Percentiles rank a stretch among this genome's conserved stretches.
These are phyloP conservation scores for Eupithecia vulgata DNA, from an alignment of 2,888 invertebrate species.

Conservation along the genomic window DNA sequence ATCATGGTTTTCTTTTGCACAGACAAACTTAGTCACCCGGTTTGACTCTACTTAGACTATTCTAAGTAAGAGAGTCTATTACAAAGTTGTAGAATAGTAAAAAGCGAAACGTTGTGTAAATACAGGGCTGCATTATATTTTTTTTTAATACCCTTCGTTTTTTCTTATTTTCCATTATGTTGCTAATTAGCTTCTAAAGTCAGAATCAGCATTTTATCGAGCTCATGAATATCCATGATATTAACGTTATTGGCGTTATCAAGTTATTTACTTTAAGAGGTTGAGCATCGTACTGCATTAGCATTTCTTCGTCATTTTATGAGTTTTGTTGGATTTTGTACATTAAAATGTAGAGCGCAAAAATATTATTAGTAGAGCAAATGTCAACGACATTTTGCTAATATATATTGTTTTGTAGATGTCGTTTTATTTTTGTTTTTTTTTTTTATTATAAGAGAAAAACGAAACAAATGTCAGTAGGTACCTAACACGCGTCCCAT, in stretches of 20 bases:
- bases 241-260: conserved; percentile 37
- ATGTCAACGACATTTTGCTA: not conserved
- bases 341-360: not conserved
- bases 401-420: not conserved
- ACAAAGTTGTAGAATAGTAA: not conserved
- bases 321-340: not conserved
- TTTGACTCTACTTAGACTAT: not conserved
- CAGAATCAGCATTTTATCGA: conserved; percentile 7
- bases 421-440: not conserved
- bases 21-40: not conserved
- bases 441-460: too few relatives aligned
- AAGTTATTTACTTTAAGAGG: conserved; percentile 37
- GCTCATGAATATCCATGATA: conserved; percentile 38
- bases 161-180: not conserved
- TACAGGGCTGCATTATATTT: not conserved
- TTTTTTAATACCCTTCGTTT: not conserved
- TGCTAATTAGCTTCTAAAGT: conserved; percentile 5
- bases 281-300: conserved; percentile 35
- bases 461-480: too few relatives aligned
- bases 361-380: not conserved
- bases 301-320: conserved; percentile 5
- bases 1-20: not conserved
- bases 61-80: not conserved
- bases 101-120: not conserved
- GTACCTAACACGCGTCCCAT: too few relatives aligned